Evolutionary conservation across 2,888 invertebrate genomes (phyloP).

Genomic region (Cephus pygmeus): DNA sequence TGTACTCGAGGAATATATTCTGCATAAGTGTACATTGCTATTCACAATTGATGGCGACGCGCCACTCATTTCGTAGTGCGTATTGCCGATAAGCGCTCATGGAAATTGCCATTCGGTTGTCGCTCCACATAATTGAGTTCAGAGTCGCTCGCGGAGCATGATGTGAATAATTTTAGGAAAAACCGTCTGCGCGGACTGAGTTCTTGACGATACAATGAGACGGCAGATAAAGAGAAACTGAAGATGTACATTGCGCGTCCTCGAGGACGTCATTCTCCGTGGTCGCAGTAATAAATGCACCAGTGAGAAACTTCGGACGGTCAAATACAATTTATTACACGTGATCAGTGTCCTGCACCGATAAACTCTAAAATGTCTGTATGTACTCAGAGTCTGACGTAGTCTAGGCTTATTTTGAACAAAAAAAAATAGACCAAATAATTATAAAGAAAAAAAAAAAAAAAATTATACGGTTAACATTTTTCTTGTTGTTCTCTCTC

Average conservation of each 20-base stretch:
- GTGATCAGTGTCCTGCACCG: neutral
- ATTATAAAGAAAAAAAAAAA: neutral
- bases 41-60: constrained; percentile 64
- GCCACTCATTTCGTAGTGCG: constrained; percentile 53
- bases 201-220: neutral
- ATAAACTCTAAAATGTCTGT: neutral
- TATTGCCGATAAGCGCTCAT: constrained; percentile 48
- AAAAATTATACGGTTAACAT: neutral
- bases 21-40: neutral
- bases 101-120: constrained; percentile 61
- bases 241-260: neutral
- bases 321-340: neutral
- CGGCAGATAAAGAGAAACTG: neutral
- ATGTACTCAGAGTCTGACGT: neutral
- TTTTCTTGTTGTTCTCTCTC: neutral
- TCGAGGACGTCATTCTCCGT: neutral
- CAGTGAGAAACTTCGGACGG: neutral
- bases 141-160: constrained; percentile 48
- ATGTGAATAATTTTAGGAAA: constrained; percentile 53
- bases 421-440: neutral
- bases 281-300: neutral
- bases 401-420: neutral
- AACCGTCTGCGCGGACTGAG: neutral
- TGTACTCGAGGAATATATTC: neutral
- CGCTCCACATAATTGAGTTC: constrained; percentile 62